Conservation (phyloP, 1,140 invertebrate species). For the Coenobita brevimanus region DNA sequence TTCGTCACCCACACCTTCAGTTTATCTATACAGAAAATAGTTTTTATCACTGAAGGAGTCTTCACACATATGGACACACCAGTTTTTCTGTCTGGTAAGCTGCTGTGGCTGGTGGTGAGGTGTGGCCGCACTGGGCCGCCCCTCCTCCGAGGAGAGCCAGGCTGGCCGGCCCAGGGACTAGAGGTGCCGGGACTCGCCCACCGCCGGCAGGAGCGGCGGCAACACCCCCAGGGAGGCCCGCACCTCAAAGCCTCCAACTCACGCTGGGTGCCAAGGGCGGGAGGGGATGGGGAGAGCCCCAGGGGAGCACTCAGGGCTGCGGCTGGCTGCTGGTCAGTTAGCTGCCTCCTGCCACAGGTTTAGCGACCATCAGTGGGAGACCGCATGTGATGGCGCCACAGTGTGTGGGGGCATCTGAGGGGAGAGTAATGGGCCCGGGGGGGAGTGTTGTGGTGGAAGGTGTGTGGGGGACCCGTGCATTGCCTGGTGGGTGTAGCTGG, state of each 20-base stretch:
- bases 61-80: slow-evolving; percentile 58
- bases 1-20: slow-evolving; percentile 30
- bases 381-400: slow-evolving; percentile 66
- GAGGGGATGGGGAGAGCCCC: slow-evolving; percentile 11
- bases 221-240: slow-evolving; percentile 16
- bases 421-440: slow-evolving; percentile 66
- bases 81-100: slow-evolving; percentile 33
- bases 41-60: slow-evolving; percentile 53
- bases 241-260: slow-evolving; percentile 26
- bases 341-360: slow-evolving; percentile 68
- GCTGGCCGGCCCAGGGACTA: slow-evolving; percentile 55
- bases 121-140: neutral
- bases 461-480: slow-evolving; percentile 70
- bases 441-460: slow-evolving; percentile 68
- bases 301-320: slow-evolving; percentile 22
- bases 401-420: slow-evolving; percentile 69
- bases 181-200: slow-evolving; percentile 37
- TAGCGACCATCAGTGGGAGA: slow-evolving; percentile 69
- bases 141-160: slow-evolving; percentile 21
- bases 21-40: slow-evolving; percentile 45
- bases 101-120: slow-evolving; percentile 9
- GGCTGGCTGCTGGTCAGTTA: slow-evolving; percentile 48
- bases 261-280: neutral
- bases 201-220: slow-evolving; percentile 41
- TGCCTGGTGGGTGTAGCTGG: slow-evolving; percentile 68